These are phyloP conservation scores for Drosophila obscura DNA, from an alignment of 1,140 invertebrate species.

Conservation along the genomic window DNA sequence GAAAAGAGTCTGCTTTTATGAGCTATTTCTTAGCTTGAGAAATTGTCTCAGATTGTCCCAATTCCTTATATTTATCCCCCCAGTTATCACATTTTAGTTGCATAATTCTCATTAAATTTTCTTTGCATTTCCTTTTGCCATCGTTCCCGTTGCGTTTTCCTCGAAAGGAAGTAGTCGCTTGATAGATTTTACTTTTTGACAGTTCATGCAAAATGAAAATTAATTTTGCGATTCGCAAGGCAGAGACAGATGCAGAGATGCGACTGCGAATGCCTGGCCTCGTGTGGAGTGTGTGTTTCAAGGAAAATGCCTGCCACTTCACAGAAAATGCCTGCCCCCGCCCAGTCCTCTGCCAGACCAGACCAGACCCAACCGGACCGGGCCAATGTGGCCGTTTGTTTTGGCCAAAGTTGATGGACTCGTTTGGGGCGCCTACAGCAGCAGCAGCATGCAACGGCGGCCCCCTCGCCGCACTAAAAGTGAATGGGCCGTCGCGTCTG, in stretches of 20 bases:
- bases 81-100: constrained; percentile 7
- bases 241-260: constrained; percentile 2
- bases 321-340: constrained; percentile 20
- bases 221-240: constrained; percentile 51
- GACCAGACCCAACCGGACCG: constrained; percentile 39
- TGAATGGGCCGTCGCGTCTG: constrained; percentile 48
- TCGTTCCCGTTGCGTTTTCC: constrained; percentile 5
- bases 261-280: constrained; percentile 19
- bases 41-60: too few species aligned
- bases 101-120: constrained; percentile 25
- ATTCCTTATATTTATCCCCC: not conserved
- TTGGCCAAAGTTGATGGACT: constrained; percentile 77
- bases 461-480: constrained; percentile 43
- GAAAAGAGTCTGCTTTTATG: too few species aligned
- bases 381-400: constrained; percentile 68
- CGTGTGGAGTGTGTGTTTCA: constrained; percentile 27
- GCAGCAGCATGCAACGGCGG: constrained; percentile 10
- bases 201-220: constrained; percentile 52
- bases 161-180: constrained; percentile 37
- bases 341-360: constrained; percentile 13
- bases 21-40: too few species aligned
- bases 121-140: constrained; percentile 14
- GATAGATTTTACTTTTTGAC: constrained; percentile 61
- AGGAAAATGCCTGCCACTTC: constrained; percentile 49
- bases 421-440: constrained; percentile 68